These are phyloP conservation scores for Phoenicopterus ruber DNA, from an alignment of 2,113 vertebrate species.

Conservation along the genomic window DNA sequence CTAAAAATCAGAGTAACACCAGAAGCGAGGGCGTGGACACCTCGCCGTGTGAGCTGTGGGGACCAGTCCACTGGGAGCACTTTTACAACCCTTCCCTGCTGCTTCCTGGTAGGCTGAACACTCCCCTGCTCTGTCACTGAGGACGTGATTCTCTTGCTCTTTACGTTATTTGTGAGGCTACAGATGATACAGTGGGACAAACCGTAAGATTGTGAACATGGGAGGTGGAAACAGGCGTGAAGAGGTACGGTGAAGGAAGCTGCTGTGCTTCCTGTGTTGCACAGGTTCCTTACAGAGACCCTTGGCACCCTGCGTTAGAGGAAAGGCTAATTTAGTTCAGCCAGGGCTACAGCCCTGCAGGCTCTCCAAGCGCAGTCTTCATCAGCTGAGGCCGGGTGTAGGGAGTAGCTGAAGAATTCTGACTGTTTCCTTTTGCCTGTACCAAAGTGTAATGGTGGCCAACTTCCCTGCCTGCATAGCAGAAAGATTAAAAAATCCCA, in stretches of 20 bases:
- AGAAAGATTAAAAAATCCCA: neutral
- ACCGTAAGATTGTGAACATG: neutral
- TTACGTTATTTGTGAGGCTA: neutral
- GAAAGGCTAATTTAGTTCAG: neutral
- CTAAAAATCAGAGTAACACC: neutral
- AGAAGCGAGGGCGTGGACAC: accelerated
- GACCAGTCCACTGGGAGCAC: neutral
- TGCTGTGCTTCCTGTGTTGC: neutral
- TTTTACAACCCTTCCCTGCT: neutral
- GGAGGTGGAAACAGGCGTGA: neutral
- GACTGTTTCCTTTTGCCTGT: neutral
- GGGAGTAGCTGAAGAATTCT: neutral
- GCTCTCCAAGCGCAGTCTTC: neutral
- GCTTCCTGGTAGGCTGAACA: no score
- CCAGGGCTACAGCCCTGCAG: neutral
- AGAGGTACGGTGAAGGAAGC: neutral
- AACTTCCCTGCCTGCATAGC: neutral
- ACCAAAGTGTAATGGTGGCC: neutral
- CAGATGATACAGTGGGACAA: neutral
- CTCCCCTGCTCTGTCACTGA: neutral
- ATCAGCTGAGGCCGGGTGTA: neutral
- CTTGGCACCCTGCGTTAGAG: neutral
- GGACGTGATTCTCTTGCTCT: neutral
- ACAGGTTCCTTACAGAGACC: neutral
- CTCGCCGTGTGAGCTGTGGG: neutral